Evolutionary conservation across 2,113 vertebrate genomes (phyloP).

Genomic region (Diadophis punctatus): DNA sequence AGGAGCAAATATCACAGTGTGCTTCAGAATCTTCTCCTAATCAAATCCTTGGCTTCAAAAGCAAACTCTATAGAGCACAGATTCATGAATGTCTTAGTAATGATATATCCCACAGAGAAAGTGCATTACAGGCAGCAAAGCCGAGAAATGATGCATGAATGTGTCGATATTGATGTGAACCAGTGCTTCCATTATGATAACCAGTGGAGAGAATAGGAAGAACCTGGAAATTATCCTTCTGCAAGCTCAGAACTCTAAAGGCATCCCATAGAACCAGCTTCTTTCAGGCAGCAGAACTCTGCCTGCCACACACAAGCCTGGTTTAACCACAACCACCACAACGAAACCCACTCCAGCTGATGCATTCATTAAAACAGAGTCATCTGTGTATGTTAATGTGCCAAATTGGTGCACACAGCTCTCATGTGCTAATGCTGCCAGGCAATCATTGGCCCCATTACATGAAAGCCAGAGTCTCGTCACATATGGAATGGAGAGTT

Average conservation of each 20-base stretch:
- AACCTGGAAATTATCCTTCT: neutral
- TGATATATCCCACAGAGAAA: slow-evolving; percentile 12
- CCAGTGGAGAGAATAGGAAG: neutral
- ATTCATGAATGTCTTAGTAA: slow-evolving; percentile 9
- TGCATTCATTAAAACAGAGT: neutral
- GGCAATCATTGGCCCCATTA: neutral
- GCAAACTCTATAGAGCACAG: neutral
- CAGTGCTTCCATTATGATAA: neutral
- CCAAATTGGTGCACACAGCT: neutral
- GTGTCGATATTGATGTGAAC: neutral
- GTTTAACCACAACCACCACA: neutral
- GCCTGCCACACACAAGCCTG: neutral
- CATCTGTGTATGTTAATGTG: neutral
- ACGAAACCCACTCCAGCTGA: neutral
- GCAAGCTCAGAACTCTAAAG: neutral
- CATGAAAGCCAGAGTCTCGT: neutral
- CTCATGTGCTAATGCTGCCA: neutral
- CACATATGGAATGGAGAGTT: neutral
- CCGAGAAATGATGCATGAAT: neutral
- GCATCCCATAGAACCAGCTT: neutral
- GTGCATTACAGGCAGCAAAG: neutral
- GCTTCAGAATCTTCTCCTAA: neutral
- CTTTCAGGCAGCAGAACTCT: neutral
- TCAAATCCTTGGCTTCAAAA: neutral
- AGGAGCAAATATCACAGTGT: neutral